Percentiles rank a stretch among this genome's conserved stretches.
phyloP scores from a whole-genome alignment of 2,888 invertebrate species.

The Coecobrya sp. region DNA sequence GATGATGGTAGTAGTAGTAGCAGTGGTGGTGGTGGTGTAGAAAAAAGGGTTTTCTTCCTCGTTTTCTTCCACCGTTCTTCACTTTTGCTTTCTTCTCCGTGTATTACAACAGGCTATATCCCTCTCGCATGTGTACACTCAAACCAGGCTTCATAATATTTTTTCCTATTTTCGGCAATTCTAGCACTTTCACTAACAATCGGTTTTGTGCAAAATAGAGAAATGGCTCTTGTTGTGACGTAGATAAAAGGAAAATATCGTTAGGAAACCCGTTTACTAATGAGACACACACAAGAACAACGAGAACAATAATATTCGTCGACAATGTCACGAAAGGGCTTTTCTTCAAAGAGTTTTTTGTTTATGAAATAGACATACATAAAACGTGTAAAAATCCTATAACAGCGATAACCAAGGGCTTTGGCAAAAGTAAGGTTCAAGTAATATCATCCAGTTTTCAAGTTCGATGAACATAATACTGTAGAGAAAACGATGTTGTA shows the following conservation, averaged over 20 bases:
- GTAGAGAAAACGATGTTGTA: too few relatives aligned
- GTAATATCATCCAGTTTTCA: too few relatives aligned
- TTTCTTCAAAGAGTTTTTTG: not conserved
- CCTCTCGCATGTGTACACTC: not conserved
- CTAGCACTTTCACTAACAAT: slow-evolving; percentile 61
- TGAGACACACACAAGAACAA: slow-evolving; percentile 43
- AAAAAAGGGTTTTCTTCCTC: slow-evolving; percentile 4
- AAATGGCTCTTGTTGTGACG: not conserved
- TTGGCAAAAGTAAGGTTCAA: too few relatives aligned
- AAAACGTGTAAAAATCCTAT: not conserved
- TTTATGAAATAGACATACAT: slow-evolving; percentile 6
- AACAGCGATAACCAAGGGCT: too few relatives aligned
- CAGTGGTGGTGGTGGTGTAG: not conserved
- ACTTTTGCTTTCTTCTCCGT: not conserved
- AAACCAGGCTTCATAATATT: not conserved
- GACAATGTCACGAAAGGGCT: slow-evolving; percentile 29
- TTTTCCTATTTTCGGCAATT: not conserved
- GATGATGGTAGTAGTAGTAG: not conserved
- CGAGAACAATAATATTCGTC: slow-evolving; percentile 17
- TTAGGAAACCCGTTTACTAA: slow-evolving; percentile 37
- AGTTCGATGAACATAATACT: too few relatives aligned
- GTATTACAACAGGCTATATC: not conserved
- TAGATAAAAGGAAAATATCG: slow-evolving; percentile 37
- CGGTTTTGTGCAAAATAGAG: not conserved
- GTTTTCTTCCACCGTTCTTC: not conserved